These are phyloP conservation scores for Anorthoa munda DNA, from an alignment of 2,888 invertebrate genomes.

Conservation along the genomic window DNA sequence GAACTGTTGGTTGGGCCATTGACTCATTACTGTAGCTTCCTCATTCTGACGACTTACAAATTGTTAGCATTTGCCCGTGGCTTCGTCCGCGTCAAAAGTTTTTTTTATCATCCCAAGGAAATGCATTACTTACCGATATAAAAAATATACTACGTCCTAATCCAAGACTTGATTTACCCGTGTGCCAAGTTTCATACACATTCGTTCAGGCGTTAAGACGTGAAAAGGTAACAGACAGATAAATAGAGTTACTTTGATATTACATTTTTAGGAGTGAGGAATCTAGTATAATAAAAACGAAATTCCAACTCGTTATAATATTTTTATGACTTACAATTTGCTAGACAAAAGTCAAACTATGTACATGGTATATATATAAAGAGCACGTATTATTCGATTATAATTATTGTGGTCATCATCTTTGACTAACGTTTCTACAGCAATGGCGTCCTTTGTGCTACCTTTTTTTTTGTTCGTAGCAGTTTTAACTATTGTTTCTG, in stretches of 20 bases:
- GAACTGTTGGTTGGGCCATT: background rate
- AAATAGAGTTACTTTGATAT: too few species aligned
- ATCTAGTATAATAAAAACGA: background rate
- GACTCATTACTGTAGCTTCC: background rate
- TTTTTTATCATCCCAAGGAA: too few species aligned
- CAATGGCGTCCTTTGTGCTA: conserved; percentile 41
- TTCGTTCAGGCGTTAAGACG: too few species aligned
- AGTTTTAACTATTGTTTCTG: conserved; percentile 32
- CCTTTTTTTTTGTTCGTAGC: conserved; percentile 28
- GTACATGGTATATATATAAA: conserved; percentile 22
- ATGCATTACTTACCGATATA: too few species aligned
- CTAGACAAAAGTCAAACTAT: background rate
- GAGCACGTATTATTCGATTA: background rate
- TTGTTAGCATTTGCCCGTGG: too few species aligned
- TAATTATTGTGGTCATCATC: conserved; percentile 1
- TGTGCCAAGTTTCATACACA: too few species aligned
- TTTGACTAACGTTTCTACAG: conserved; percentile 1
- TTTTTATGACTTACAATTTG: background rate
- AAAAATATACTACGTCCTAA: too few species aligned
- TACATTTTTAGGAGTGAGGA: background rate
- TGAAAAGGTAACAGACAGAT: too few species aligned
- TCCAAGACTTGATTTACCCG: too few species aligned
- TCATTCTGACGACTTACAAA: background rate
- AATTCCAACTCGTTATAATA: background rate
- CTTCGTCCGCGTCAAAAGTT: too few species aligned